Evolutionary conservation across 1,140 invertebrate genomes (phyloP), one percentile per base, ranked within the genome.

Genomic region (Nixonia krombeini): DNA sequence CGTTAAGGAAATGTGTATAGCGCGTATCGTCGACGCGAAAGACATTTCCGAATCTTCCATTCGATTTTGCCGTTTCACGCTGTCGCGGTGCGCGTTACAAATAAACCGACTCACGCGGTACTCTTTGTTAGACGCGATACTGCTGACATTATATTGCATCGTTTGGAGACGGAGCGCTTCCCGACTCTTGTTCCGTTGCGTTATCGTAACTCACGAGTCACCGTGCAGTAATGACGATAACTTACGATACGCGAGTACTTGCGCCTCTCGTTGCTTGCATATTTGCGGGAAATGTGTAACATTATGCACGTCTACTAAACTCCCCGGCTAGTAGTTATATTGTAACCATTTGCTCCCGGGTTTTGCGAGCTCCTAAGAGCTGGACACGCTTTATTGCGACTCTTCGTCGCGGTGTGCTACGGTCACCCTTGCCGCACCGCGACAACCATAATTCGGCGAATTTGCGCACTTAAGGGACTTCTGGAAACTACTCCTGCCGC

Each of bases 261-360:
- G 33, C 45, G n/a, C n/a, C n/a, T n/a, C n/a, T n/a, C n/a, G n/a
- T n/a, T n/a, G 31, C 8, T 42, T 18, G 8, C 2, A 37, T 23
- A 56, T 56, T 63, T 63, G 59, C 28, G 59, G 59, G 18, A 18
- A 51, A 56, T 46, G 47, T 25, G 35, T 57, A 37, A 53, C 42
- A 52, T 12, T 44, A 16, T 26, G 35, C 25, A 33, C 33, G 35
- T 44, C 37, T 29, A 38, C 46, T 12, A 16, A 37, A 47, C 41
- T 57, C 35, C 38, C 26, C 37, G 61, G 53, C 55, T 29, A 37
- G n/a, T n/a, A n/a, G 44, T 31, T 47, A 58, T 49, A 57, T 47
- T 65, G 62, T 65, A 49, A 58, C 46, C 50, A 53, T 65, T 65
- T 45, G 49, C 49, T 65, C 53, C 53, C 31, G 47, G 53, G 47